phyloP scores from a whole-genome alignment of 1,140 invertebrate genomes.

The Tetraneura akinire region DNA sequence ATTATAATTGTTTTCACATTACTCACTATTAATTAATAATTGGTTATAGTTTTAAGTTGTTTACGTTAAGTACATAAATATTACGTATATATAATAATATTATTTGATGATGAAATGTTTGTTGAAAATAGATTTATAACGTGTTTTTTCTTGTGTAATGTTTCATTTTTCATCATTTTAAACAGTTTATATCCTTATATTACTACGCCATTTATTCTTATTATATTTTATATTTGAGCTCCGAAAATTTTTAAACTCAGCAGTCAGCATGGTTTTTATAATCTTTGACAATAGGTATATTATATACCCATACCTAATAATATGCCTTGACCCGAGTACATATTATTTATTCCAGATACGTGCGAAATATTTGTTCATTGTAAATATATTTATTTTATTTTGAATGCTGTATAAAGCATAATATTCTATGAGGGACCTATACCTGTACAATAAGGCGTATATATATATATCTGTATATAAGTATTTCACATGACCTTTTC shows the following conservation, averaged over 20 bases:
- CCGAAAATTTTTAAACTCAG: neutral
- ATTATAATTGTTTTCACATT: too few species aligned
- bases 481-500: conserved; percentile 24
- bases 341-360: conserved; percentile 26
- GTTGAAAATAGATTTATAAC: neutral
- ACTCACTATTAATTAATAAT: too few species aligned
- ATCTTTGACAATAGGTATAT: too few species aligned
- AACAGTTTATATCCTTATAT: neutral
- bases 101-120: neutral
- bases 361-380: conserved; percentile 14
- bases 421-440: too few species aligned
- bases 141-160: neutral
- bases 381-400: neutral
- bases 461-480: neutral
- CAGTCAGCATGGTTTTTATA: neutral
- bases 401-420: too few species aligned
- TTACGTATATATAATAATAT: too few species aligned
- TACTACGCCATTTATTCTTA: neutral
- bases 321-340: conserved; percentile 27
- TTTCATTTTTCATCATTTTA: neutral
- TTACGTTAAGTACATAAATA: too few species aligned
- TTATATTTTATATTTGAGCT: neutral
- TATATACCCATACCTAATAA: too few species aligned
- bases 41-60: too few species aligned
- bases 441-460: too few species aligned